A percentile compares a stretch with the other conserved stretches of the same genome.
phyloP scores from a whole-genome alignment of 2,797 vertebrate genomes.

The Scolopax rusticola region DNA sequence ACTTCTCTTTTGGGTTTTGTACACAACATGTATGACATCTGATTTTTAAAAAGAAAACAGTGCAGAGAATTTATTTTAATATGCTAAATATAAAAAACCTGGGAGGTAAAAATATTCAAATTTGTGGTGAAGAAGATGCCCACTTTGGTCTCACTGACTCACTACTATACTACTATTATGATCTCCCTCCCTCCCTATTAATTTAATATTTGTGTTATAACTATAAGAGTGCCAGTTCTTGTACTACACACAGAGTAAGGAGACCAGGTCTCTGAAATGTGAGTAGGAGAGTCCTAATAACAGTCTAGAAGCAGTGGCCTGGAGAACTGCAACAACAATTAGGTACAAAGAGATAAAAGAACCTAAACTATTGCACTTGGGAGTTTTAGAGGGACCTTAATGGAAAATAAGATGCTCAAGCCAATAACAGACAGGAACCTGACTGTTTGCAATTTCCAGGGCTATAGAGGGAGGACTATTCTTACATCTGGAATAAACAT shows the following conservation, averaged over 20 bases:
- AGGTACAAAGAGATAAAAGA: not conserved
- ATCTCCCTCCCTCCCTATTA: not conserved
- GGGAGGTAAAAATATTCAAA: not conserved
- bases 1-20: not conserved
- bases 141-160: not conserved
- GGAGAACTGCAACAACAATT: not conserved
- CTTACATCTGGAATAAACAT: rapidly evolving
- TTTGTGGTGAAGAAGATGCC: not conserved
- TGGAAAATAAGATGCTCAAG: not conserved
- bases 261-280: not conserved
- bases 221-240: not conserved
- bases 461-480: not conserved
- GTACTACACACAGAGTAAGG: not conserved
- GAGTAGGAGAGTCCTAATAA: not conserved
- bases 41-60: not conserved
- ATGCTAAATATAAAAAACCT: not conserved
- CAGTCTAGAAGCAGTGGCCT: not conserved
- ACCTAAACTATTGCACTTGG: not conserved
- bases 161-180: not conserved
- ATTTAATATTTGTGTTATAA: not conserved
- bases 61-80: not conserved
- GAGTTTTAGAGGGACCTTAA: not conserved
- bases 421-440: not conserved
- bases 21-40: not conserved
- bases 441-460: not conserved